Base-by-base conservation (phyloP, 1,140 invertebrate species). In the Calephelis nemesis region DNA sequence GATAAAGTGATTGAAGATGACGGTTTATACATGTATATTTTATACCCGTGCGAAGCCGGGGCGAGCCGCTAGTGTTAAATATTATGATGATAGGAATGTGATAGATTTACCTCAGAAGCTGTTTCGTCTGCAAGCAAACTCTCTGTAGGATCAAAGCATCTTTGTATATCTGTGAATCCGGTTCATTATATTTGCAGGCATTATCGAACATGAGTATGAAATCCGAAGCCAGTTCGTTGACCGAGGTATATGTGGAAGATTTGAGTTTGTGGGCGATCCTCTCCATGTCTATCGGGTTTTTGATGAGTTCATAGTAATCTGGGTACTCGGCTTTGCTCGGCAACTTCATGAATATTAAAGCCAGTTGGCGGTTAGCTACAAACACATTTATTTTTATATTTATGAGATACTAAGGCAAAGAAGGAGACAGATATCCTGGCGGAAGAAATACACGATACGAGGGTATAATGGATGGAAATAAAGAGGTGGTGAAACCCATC, bases 181-280 rank as follows among this genome's bases (percentile, higher is more conserved):
- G 98, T 88, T 99, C 99, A 90, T 99, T 99, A 88, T 99, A 99
- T 92, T 99, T 99, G 93, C 98, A 99, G 40, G 98, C 99, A 89
- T 99, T 99, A 79, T 99, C 98, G 90, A 99, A 98, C 98, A 99
- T 99, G 12, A 99, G 93, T 74, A 98, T 95, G 82, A 99, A 97
- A 91, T 99, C 99, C 0, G 96, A 95, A 0, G 98, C 95, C 50
- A 99, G 91, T 74, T 99, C 98, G 64, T 99, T 98, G 8, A 99
- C 92, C 68, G 93, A 95, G 12, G 96, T 95, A 86, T 99, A 99
- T 1, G 87, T 88, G 62, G 93, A 93, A 71, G 94, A 94, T 83
- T 96, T 97, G 50, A 99, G 92, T 81, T 98, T 98, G 60, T 97
- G 95, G 0, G 96, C 95, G 72, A 99, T 99, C 74, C 96, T 96